Conservation (phyloP, 2,113 vertebrate species). For the Ictalurus punctatus region DNA sequence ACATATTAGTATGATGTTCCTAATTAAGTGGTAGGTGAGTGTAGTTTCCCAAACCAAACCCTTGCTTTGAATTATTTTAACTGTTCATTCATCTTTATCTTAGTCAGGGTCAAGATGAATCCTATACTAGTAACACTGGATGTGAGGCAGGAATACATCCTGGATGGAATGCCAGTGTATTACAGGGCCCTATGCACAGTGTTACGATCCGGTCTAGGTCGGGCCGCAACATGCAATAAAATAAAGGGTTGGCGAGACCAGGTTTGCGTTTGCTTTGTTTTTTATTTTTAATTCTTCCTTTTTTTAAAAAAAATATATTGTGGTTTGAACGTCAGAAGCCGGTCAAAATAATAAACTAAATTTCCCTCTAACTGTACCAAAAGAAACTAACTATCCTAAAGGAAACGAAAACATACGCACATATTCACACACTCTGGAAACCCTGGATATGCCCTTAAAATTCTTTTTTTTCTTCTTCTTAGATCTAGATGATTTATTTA, state of each 20-base stretch:
- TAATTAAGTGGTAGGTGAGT: background rate
- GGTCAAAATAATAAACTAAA: too few relatives aligned
- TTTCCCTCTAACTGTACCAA: too few relatives aligned
- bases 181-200: background rate
- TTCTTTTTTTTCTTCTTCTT: background rate
- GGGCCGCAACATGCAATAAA: too few relatives aligned
- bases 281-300: too few relatives aligned
- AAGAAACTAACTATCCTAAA: too few relatives aligned
- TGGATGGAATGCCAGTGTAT: background rate
- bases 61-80: background rate
- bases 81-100: background rate
- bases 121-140: background rate
- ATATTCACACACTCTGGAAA: background rate
- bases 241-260: too few relatives aligned
- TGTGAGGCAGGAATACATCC: background rate
- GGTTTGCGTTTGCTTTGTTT: too few relatives aligned
- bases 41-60: background rate
- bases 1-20: background rate
- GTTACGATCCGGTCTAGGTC: too few relatives aligned
- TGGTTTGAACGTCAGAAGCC: too few relatives aligned
- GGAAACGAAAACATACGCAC: background rate
- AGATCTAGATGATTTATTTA: background rate
- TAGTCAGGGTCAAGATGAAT: background rate
- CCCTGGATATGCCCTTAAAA: background rate
- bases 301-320: too few relatives aligned